Evolutionary conservation across 2,797 vertebrate genomes (phyloP).

Genomic region (Schizopygopsis malacanthus): DNA sequence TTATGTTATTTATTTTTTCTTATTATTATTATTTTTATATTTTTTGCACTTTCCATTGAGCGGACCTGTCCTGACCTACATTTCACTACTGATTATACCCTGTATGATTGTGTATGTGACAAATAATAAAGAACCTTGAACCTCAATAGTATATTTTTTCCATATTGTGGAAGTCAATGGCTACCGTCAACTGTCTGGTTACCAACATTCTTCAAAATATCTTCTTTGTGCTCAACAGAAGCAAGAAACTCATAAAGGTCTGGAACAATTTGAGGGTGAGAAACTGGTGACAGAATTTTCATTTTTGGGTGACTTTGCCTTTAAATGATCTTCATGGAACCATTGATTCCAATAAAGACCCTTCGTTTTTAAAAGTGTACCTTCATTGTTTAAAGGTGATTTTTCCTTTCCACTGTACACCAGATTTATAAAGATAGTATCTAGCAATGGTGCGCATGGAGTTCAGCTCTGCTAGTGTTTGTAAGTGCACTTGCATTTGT

Average conservation of each 20-base stretch:
- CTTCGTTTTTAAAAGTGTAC: neutral
- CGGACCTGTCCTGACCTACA: too few relatives aligned
- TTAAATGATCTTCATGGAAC: neutral
- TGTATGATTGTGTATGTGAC: too few relatives aligned
- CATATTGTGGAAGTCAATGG: neutral
- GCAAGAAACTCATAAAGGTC: neutral
- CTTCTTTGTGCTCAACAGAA: neutral
- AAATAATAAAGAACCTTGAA: too few relatives aligned
- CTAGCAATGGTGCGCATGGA: constrained; percentile 71
- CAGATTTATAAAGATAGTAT: constrained; percentile 54
- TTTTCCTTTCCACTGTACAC: neutral
- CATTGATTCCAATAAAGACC: neutral
- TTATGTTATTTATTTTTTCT: too few relatives aligned
- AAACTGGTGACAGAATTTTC: neutral
- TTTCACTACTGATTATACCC: too few relatives aligned
- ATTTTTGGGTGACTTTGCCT: neutral
- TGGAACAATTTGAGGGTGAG: neutral
- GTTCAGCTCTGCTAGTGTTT: constrained; percentile 68
- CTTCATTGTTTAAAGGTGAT: neutral
- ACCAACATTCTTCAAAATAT: neutral
- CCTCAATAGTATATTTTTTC: too few relatives aligned
- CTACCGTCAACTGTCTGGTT: neutral
- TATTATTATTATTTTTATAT: too few relatives aligned
- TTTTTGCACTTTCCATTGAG: too few relatives aligned
- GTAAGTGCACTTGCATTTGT: constrained; percentile 66